phyloP scores from a whole-genome alignment of 1,140 invertebrate genomes.

The Sitobion miscanthi region DNA sequence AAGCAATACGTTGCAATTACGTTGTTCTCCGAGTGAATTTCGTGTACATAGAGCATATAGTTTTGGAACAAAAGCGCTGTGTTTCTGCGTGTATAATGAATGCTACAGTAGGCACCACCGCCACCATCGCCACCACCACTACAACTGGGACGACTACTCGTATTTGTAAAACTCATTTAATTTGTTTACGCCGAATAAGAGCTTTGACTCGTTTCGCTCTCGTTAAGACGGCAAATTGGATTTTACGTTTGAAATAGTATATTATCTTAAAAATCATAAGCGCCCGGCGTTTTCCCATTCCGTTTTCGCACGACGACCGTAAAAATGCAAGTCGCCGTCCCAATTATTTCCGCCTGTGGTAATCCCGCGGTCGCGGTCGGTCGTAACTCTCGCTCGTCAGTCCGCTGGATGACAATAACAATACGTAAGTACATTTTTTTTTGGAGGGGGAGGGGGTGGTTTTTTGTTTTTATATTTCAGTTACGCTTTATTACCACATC shows the following conservation, averaged over 20 bases:
- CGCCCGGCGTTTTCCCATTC: background rate
- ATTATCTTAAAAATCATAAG: slow-evolving; percentile 38
- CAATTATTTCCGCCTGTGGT: background rate
- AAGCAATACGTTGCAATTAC: slow-evolving; percentile 22
- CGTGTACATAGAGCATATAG: background rate
- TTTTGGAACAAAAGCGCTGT: background rate
- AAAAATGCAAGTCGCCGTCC: background rate
- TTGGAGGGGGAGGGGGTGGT: background rate
- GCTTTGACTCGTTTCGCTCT: slow-evolving; percentile 4
- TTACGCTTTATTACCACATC: background rate
- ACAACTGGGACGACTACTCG: too few relatives aligned
- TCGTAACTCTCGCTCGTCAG: background rate
- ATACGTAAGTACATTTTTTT: background rate
- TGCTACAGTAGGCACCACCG: background rate
- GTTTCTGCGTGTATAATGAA: background rate
- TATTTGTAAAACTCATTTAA: slow-evolving; percentile 34
- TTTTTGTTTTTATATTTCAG: background rate
- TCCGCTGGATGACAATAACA: background rate
- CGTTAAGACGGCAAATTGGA: slow-evolving; percentile 17
- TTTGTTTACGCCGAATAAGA: slow-evolving; percentile 27
- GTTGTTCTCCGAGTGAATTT: background rate
- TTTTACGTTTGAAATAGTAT: slow-evolving; percentile 34
- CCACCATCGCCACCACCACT: background rate
- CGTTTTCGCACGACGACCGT: background rate
- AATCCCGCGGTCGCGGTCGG: background rate